phyloP scores from a whole-genome alignment of 2,113 vertebrate genomes.

The Leucoraja erinaceus region DNA sequence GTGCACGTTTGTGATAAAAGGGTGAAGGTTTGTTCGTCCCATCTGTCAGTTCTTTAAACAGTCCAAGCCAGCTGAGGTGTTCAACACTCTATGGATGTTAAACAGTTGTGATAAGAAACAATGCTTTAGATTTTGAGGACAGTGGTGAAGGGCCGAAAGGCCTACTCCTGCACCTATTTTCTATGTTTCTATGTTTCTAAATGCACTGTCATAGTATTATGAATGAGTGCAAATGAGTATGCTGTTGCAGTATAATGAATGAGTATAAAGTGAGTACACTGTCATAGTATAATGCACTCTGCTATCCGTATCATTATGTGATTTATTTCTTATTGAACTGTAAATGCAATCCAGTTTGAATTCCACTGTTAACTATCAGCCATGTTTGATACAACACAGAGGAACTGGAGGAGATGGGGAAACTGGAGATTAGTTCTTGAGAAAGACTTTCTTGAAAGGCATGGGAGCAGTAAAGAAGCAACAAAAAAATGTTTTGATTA shows the following conservation, averaged over 20 bases:
- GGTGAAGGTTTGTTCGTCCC: constrained; percentile 60
- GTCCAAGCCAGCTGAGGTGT: constrained; percentile 66
- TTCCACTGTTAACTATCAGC: neutral
- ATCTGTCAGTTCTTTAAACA: constrained; percentile 64
- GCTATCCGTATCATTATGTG: too few relatives aligned
- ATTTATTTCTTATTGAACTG: neutral
- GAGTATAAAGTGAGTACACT: too few relatives aligned
- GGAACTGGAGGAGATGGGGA: too few relatives aligned
- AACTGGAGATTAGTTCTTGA: too few relatives aligned
- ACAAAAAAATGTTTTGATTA: neutral
- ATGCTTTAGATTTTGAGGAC: neutral
- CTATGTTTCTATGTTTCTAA: too few relatives aligned
- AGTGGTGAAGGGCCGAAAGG: too few relatives aligned
- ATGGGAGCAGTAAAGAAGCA: too few relatives aligned
- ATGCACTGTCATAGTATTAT: neutral
- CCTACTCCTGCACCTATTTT: too few relatives aligned
- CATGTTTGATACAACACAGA: neutral
- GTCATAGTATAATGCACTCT: too few relatives aligned
- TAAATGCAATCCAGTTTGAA: neutral
- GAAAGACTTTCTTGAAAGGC: too few relatives aligned
- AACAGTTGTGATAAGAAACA: neutral
- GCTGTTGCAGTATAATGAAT: too few relatives aligned
- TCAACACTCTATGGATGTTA: constrained; percentile 57
- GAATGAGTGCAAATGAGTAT: too few relatives aligned
- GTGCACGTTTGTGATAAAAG: constrained; percentile 62